These are phyloP conservation scores for Bombyx mandarina DNA, from an alignment of 1,140 invertebrate genomes.

Conservation along the genomic window DNA sequence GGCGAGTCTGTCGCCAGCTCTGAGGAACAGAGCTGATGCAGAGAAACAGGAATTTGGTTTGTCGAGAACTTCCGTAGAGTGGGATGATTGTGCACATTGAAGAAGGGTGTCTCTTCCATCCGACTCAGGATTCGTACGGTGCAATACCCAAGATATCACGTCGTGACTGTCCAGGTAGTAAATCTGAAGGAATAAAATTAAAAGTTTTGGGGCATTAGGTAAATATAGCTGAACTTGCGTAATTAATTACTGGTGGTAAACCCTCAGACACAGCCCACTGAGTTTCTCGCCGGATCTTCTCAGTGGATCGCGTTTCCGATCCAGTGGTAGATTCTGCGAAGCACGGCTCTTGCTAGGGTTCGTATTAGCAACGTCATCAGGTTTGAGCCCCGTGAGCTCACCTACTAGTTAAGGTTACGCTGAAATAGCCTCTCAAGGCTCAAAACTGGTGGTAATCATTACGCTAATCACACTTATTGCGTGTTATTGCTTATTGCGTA, in stretches of 20 bases:
- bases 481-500: too few relatives aligned
- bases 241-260: not conserved
- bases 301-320: too few relatives aligned
- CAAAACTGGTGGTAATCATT: too few relatives aligned
- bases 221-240: not conserved
- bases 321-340: too few relatives aligned
- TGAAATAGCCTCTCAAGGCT: too few relatives aligned
- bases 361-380: too few relatives aligned
- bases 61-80: constrained; percentile 39
- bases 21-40: constrained; percentile 75
- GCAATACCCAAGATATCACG: constrained; percentile 55
- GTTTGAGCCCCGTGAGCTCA: too few relatives aligned
- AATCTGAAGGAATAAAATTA: constrained; percentile 24
- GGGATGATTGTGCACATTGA: constrained; percentile 51
- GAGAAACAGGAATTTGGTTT: constrained; percentile 82
- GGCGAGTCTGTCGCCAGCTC: constrained; percentile 75
- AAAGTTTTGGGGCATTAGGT: not conserved
- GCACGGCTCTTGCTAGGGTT: too few relatives aligned
- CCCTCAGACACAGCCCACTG: too few relatives aligned
- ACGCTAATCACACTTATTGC: too few relatives aligned
- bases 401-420: too few relatives aligned
- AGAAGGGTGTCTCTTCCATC: constrained; percentile 49
- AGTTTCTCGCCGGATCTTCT: too few relatives aligned
- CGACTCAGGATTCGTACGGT: constrained; percentile 39
- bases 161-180: constrained; percentile 61